Evolutionary conservation across 2,797 vertebrate genomes (phyloP).

Genomic region (Chrosomus eos): DNA sequence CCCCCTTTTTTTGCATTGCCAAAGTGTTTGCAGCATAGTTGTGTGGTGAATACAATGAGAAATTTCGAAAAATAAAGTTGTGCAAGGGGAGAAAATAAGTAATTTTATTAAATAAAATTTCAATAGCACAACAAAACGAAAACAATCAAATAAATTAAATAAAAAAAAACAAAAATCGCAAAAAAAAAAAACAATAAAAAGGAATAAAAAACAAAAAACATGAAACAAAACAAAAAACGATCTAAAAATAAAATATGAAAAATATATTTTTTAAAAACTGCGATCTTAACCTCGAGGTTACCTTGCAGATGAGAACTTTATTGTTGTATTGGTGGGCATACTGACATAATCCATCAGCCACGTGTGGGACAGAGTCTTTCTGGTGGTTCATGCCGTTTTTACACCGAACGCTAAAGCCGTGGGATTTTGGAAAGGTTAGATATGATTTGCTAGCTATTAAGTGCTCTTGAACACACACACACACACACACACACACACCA

Average conservation of each 20-base stretch:
- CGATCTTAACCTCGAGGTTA: constrained; percentile 41
- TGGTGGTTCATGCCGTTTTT: constrained; percentile 86
- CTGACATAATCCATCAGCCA: constrained; percentile 81
- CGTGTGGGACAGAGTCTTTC: constrained; percentile 74
- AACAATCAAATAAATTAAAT: neutral
- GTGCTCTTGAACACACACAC: neutral
- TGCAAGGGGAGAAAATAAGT: neutral
- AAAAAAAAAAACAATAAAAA: neutral
- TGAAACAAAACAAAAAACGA: neutral
- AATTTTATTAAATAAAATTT: neutral
- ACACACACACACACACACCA: neutral
- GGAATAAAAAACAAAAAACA: neutral
- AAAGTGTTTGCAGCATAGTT: neutral
- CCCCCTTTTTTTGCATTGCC: neutral
- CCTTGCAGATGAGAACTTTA: constrained; percentile 87
- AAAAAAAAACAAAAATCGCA: neutral
- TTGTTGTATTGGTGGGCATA: constrained; percentile 84
- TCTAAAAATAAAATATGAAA: neutral
- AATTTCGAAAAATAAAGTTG: neutral
- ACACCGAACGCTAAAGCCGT: constrained; percentile 76
- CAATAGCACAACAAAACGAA: neutral
- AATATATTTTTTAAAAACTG: too few relatives aligned
- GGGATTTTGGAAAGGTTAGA: constrained; percentile 4
- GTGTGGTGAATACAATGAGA: neutral
- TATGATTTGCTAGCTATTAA: neutral